These are phyloP conservation scores for Dryococelus australis DNA, from an alignment of 2,888 invertebrate genomes.

Conservation along the genomic window DNA sequence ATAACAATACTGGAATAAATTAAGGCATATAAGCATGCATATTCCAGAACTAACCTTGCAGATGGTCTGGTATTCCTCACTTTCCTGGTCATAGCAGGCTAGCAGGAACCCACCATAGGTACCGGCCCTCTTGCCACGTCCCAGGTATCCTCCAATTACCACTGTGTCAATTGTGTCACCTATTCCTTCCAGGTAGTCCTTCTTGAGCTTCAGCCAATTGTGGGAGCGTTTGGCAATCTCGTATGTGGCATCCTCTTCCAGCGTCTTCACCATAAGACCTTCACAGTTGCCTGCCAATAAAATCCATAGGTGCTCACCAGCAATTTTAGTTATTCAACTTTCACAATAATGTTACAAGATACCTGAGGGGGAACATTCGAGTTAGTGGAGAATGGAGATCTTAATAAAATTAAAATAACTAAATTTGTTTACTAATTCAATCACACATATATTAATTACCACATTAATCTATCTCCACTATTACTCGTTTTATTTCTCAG, in stretches of 20 bases:
- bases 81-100: slow-evolving; percentile 88
- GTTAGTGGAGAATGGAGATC: too few species aligned
- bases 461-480: too few species aligned
- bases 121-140: slow-evolving; percentile 93
- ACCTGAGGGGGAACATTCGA: too few species aligned
- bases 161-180: slow-evolving; percentile 97
- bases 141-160: slow-evolving; percentile 93
- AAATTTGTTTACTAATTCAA: too few species aligned
- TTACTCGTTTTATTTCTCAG: too few species aligned
- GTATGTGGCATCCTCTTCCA: slow-evolving; percentile 88
- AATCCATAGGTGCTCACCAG: not conserved
- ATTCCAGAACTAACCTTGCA: slow-evolving; percentile 73
- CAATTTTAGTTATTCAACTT: too few species aligned
- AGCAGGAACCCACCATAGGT: slow-evolving; percentile 94
- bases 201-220: slow-evolving; percentile 96
- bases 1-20: not conserved
- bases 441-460: too few species aligned
- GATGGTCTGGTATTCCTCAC: slow-evolving; percentile 91
- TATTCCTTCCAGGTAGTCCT: slow-evolving; percentile 95
- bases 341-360: too few species aligned
- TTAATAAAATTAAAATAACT: too few species aligned
- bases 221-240: slow-evolving; percentile 95
- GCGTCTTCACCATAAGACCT: slow-evolving; percentile 97
- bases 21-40: too few species aligned
- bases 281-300: slow-evolving; percentile 83